phyloP scores from a whole-genome alignment of 2,797 vertebrate genomes.

The Paramormyrops hopkinsi region DNA sequence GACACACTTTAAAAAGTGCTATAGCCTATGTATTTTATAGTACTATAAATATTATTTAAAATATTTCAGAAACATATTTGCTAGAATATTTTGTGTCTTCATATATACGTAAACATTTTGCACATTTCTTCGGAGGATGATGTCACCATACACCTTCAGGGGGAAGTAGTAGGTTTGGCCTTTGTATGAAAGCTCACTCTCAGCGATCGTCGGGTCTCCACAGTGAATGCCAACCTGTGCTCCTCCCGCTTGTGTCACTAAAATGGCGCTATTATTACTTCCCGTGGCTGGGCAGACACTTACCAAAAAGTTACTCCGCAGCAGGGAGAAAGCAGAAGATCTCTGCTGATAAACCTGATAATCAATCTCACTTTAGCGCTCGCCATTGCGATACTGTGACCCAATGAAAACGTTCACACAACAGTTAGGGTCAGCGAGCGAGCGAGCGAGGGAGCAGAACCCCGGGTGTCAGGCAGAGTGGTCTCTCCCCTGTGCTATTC shows the following conservation, averaged over 20 bases:
- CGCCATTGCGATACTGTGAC: neutral
- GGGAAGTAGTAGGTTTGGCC: neutral
- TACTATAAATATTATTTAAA: neutral
- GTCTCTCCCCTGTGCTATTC: neutral
- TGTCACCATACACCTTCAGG: neutral
- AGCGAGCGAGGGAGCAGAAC: neutral
- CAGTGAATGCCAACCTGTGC: neutral
- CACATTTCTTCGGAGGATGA: neutral
- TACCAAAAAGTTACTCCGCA: neutral
- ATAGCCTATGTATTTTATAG: neutral
- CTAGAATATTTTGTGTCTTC: neutral
- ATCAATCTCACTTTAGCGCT: neutral
- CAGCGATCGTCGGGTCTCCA: neutral
- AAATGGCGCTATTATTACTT: neutral
- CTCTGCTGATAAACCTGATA: neutral
- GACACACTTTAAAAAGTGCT: neutral
- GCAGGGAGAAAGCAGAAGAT: neutral
- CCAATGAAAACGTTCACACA: neutral
- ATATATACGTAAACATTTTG: neutral
- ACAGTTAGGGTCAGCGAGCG: neutral
- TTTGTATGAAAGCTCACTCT: neutral
- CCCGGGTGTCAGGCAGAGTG: slow-evolving; percentile 1
- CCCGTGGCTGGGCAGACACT: neutral
- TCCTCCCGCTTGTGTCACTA: neutral
- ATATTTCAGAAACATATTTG: neutral